Conservation (phyloP, 2,888 invertebrate genomes). For the Metalampra italica region DNA sequence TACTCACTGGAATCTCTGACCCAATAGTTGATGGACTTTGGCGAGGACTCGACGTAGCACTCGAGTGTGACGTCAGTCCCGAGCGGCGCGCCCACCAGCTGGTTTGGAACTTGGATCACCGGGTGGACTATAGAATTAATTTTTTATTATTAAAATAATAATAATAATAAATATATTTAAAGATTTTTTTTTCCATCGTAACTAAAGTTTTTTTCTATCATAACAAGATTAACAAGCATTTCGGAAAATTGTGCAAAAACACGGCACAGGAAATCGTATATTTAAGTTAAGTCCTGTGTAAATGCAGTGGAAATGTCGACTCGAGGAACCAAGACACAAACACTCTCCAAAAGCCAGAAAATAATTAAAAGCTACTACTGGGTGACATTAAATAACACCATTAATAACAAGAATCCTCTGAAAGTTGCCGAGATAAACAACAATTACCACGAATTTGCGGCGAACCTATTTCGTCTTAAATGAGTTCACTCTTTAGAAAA, state of each 20-base stretch:
- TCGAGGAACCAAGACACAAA: constrained; percentile 43
- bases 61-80: constrained; percentile 92
- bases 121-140: constrained; percentile 87
- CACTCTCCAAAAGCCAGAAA: constrained; percentile 47
- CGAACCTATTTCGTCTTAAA: constrained; percentile 36
- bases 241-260: too few species aligned
- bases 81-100: constrained; percentile 92
- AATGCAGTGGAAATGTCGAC: constrained; percentile 41
- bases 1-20: constrained; percentile 89
- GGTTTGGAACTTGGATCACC: constrained; percentile 94
- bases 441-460: constrained; percentile 53
- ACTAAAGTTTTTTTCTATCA: too few species aligned
- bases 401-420: constrained; percentile 65
- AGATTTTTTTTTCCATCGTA: too few species aligned
- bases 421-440: constrained; percentile 66
- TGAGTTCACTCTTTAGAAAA: constrained; percentile 19
- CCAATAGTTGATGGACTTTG: constrained; percentile 95
- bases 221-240: too few species aligned
- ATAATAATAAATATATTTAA: too few species aligned
- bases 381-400: constrained; percentile 64
- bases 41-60: constrained; percentile 94
- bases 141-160: too few species aligned
- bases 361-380: constrained; percentile 67
- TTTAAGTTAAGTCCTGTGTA: neutral
- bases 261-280: too few species aligned